Evolutionary conservation across 2,797 vertebrate genomes (phyloP), one percentile per base, ranked within the genome.

Genomic region (Enteromius fasciolatus): DNA sequence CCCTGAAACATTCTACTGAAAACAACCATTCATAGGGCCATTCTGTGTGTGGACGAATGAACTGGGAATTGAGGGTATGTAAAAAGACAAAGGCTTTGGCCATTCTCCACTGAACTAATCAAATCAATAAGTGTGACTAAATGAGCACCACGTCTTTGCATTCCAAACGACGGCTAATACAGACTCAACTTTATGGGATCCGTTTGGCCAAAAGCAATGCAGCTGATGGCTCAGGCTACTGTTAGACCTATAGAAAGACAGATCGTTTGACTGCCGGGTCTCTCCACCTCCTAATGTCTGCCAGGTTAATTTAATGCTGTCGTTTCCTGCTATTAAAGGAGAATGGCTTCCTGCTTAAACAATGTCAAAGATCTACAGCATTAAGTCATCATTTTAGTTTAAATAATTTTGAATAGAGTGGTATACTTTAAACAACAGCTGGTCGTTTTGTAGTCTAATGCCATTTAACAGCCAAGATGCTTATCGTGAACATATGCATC

Each of bases 261-360:
- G 48, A 70, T 41, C 17, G 48, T 76, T 61, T 57, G 46, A 81
- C 57, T 80, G 52, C 33, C 7, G 3, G 74, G 46, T 39, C 64
- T 61, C 15, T 33, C 3, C 63, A 12, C 18, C 23, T 70, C 28
- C 44, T 94, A 93, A 94, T 93, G 89, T 90, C 87, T 89, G 87
- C 88, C 86, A 81, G 86, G 69, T 94, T 93, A 92, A 92, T 90
- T 80, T 69, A 84, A 66, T 48, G 12, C 72, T 78, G 79, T 64
- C 25, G 15, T 52, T 33, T 80, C 15, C 18, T 5, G 66, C 44
- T 61, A 25, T 33, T 57, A 52, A 61, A 17, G 44, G 79, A 79
- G 41, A 63, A 70, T 64, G 57, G 81, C 83, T 88, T 86, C 80
- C 84, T 84, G 9, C 79, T 20, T 83, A 85, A 85, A 86, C 39